Base-by-base conservation (phyloP, 92 coral and sea anemone species). In the Zoanthus sociatus region DNA sequence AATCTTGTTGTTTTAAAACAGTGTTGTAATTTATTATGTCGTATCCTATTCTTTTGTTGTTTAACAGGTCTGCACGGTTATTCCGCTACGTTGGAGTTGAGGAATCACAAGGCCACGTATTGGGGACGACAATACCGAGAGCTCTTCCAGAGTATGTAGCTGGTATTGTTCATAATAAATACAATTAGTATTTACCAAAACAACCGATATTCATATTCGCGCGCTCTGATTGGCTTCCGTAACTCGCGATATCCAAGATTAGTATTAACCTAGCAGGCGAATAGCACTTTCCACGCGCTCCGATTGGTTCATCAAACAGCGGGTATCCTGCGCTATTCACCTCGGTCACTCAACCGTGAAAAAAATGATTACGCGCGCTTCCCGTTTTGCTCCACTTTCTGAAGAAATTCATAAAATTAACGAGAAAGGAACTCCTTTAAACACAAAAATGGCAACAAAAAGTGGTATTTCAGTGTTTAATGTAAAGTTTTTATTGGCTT, bases 111-210 rank as follows among this genome's bases (percentile, higher is more conserved):
- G 45, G 83, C 88, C n/a, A 78, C 93, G 16, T 88, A 90, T 86
- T 97, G 98, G 99, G 96, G 96, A 45, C 84, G 86, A 58, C 99
- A 97, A 69, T 97, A 93, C 90, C 83, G 99, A 72, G 98, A 95
- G 46, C 91, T 97, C 4, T 90, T 91, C 77, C 94, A 89, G 54
- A 91, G 99, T 96, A 93, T 50, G 98, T 78, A 44, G 30, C 48
- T 12, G 7, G 54, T 30, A 44, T 9, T 15, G 3, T 63, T 63
- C 47, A 18, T 8, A 63, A 8, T 18, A 7, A 17, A 63, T 4
- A 17, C 21, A 8, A 9, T 20, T 63, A 17, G 9, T 12, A 14
- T 58, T 58, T 58, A 58, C n/a, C 64, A 58, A 5, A 12, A 4
- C 42, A 33, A 33, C 3, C 3, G 3, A 33, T 33, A 33, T 33